These are phyloP conservation scores for Dipodomys merriami DNA, from an alignment of 2,113 vertebrate species.

Conservation along the genomic window DNA sequence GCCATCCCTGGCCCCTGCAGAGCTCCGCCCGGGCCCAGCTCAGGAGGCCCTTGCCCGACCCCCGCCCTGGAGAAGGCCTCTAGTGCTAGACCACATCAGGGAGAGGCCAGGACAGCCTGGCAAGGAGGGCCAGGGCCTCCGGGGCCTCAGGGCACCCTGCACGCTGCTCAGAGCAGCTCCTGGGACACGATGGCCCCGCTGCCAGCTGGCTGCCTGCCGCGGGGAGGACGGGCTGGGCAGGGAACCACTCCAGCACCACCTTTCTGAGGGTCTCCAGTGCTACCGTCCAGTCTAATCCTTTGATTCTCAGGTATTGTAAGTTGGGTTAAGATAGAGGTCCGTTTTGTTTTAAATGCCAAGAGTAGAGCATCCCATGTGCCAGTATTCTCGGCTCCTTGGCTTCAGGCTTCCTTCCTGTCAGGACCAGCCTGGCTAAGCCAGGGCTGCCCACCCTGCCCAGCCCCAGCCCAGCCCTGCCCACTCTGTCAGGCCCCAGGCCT, in stretches of 20 bases:
- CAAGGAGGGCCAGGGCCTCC: background rate
- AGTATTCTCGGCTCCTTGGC: background rate
- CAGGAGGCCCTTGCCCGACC: too few species aligned
- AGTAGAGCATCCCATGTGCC: background rate
- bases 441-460: too few species aligned
- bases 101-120: background rate
- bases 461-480: background rate
- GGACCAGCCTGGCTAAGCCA: background rate
- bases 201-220: background rate
- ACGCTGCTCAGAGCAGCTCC: background rate
- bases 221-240: too few species aligned
- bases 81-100: background rate
- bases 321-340: background rate
- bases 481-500: too few species aligned
- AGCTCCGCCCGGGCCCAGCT: background rate
- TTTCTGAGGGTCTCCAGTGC: rapidly evolving
- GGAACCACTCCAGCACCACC: background rate
- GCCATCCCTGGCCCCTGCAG: rapidly evolving
- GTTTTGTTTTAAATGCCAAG: background rate
- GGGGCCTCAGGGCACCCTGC: background rate
- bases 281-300: rapidly evolving
- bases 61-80: background rate
- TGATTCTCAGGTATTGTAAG: background rate
- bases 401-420: background rate
- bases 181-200: background rate